Evolutionary conservation across 2,797 vertebrate genomes (phyloP).

Genomic region (Limosa lapponica): DNA sequence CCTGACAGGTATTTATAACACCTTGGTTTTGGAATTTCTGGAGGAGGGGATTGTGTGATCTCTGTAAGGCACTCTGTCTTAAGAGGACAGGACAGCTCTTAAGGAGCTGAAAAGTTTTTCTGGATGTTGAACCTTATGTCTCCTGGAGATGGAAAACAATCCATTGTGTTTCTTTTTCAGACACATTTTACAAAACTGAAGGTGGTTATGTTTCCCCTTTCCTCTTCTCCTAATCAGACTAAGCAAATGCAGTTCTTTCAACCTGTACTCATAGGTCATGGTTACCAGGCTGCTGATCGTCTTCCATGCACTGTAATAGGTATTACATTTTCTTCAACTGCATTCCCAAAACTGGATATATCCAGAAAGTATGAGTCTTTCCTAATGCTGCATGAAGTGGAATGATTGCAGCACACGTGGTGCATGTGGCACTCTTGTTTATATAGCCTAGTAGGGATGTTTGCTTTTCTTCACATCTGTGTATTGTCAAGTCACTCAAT

Average conservation of each 20-base stretch:
- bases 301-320: neutral
- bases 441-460: neutral
- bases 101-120: neutral
- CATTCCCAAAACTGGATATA: neutral
- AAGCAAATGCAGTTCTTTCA: slow-evolving; percentile 17
- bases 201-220: neutral
- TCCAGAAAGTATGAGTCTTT: slow-evolving; percentile 1
- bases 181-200: neutral
- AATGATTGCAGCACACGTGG: neutral
- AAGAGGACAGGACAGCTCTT: neutral
- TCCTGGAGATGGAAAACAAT: neutral
- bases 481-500: neutral
- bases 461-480: slow-evolving; percentile 2
- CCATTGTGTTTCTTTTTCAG: neutral
- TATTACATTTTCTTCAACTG: neutral
- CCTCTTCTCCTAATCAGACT: neutral
- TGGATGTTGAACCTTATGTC: neutral
- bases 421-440: neutral
- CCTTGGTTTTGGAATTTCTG: neutral
- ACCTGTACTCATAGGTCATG: neutral
- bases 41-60: neutral
- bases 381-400: neutral
- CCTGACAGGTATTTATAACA: neutral
- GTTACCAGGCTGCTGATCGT: neutral
- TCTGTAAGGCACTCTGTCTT: neutral